Evolutionary conservation across 2,888 invertebrate genomes (phyloP).

Genomic region (Leptura quadrifasciata): DNA sequence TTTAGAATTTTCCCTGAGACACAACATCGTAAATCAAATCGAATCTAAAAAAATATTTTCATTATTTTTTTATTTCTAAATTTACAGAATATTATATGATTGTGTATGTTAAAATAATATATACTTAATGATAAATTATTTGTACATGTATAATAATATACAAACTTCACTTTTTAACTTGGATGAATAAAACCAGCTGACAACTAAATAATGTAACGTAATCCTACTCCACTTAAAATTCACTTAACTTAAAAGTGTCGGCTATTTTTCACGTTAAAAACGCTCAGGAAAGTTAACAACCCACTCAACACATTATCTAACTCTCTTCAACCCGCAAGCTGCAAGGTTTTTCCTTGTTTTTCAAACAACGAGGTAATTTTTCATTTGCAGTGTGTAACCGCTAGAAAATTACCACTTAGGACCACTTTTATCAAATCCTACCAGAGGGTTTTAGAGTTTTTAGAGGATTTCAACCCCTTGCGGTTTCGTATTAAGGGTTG

Average conservation of each 20-base stretch:
- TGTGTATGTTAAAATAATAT: no score
- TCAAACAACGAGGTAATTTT: conserved; percentile 65
- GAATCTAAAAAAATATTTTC: no score
- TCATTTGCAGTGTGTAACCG: conserved; percentile 68
- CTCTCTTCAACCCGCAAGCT: conserved; percentile 50
- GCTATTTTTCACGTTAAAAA: conserved; percentile 69
- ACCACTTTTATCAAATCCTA: conserved; percentile 69
- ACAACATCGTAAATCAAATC: no score
- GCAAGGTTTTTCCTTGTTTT: conserved; percentile 55
- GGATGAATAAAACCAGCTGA: conserved; percentile 46
- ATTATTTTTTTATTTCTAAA: no score
- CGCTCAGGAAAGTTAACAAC: conserved; percentile 57
- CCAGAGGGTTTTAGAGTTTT: conserved; percentile 52
- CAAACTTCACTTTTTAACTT: conserved; percentile 11
- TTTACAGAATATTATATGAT: no score
- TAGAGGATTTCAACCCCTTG: conserved; percentile 53
- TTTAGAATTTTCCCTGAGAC: no score
- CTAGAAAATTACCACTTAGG: conserved; percentile 70
- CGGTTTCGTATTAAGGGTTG: conserved; percentile 52
- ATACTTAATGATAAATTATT: no score
- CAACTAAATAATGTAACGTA: conserved; percentile 67
- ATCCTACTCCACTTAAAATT: conserved; percentile 72
- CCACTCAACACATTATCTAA: conserved; percentile 51
- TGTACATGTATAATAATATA: no score
- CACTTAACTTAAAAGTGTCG: conserved; percentile 71